Evolutionary conservation across 2,888 invertebrate genomes (phyloP).

Genomic region (Anthoptus insignis): DNA sequence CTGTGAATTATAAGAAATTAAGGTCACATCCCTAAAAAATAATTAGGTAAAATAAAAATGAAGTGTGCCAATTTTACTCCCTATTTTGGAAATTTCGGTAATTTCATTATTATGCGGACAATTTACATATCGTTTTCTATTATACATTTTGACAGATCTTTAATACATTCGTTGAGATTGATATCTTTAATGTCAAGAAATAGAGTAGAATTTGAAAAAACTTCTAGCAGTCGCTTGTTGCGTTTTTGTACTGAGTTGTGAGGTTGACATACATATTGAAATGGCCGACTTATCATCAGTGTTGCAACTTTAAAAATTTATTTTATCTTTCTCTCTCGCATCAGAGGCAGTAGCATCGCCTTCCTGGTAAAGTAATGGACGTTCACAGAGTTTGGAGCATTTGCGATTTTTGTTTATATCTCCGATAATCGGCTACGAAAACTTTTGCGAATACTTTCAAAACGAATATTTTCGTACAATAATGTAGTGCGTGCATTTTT

Average conservation of each 20-base stretch:
- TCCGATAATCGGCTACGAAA: conserved; percentile 79
- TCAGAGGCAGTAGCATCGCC: conserved; percentile 82
- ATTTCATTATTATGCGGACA: conserved; percentile 55
- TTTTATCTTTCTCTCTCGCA: conserved; percentile 75
- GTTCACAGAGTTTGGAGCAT: conserved; percentile 73
- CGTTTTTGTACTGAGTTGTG: conserved; percentile 12
- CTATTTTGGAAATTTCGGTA: conserved; percentile 31
- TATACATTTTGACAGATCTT: conserved; percentile 15
- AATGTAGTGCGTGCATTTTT: conserved; percentile 77
- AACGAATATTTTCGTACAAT: conserved; percentile 67
- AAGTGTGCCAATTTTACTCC: conserved; percentile 7
- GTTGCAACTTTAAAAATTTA: conserved; percentile 76
- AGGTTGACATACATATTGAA: conserved; percentile 43
- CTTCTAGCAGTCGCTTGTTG: neutral
- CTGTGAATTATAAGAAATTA: conserved; percentile 27
- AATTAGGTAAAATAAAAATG: neutral
- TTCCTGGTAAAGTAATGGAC: conserved; percentile 81
- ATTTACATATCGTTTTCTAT: conserved; percentile 47
- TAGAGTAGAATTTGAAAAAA: conserved; percentile 35
- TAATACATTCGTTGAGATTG: too few species aligned
- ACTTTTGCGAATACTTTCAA: conserved; percentile 83
- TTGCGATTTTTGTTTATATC: conserved; percentile 84
- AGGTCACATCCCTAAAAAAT: conserved; percentile 35
- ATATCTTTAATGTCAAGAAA: too few species aligned
- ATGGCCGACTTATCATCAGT: conserved; percentile 57